These are phyloP conservation scores for Iphiclides podalirius DNA, from an alignment of 2,888 invertebrate species.

Conservation along the genomic window DNA sequence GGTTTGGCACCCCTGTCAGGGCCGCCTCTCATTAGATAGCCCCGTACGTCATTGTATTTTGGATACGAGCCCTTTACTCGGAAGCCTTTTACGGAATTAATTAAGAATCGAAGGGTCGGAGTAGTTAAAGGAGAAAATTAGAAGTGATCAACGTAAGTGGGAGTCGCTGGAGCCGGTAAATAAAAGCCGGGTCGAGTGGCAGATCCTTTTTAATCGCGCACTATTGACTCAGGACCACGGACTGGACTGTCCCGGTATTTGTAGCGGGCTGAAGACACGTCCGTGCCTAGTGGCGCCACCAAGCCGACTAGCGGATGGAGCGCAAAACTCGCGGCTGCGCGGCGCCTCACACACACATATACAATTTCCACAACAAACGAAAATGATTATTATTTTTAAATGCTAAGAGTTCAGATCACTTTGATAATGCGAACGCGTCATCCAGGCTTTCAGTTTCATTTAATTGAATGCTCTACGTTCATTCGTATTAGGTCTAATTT, in stretches of 20 bases:
- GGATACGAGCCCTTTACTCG: background rate
- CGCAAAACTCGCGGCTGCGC: conserved; percentile 58
- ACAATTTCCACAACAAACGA: conserved; percentile 29
- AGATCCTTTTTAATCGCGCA: conserved; percentile 23
- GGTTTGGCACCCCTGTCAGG: conserved; percentile 54
- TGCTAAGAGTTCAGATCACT: conserved; percentile 36
- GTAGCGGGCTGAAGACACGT: conserved; percentile 43
- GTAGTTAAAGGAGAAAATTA: background rate
- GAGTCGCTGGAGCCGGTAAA: background rate
- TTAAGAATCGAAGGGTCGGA: conserved; percentile 2
- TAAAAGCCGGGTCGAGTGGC: background rate
- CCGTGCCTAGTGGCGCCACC: conserved; percentile 63
- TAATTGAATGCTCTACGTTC: conserved; percentile 12
- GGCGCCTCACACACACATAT: conserved; percentile 40
- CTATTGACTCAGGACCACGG: conserved; percentile 45
- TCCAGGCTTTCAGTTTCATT: conserved; percentile 23
- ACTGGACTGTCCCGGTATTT: conserved; percentile 31
- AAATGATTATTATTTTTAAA: conserved; percentile 31
- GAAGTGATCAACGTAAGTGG: no score
- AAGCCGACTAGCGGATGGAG: conserved; percentile 52
- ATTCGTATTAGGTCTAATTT: conserved; percentile 32
- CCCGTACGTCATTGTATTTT: conserved; percentile 40
- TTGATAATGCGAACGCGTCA: conserved; percentile 28
- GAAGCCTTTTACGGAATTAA: background rate
- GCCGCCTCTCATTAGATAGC: conserved; percentile 44